A percentile compares a stretch with the other conserved stretches of the same genome.
Evolutionary conservation across 2,888 invertebrate genomes (phyloP).

Genomic region (Torymus aiolomorphi): DNA sequence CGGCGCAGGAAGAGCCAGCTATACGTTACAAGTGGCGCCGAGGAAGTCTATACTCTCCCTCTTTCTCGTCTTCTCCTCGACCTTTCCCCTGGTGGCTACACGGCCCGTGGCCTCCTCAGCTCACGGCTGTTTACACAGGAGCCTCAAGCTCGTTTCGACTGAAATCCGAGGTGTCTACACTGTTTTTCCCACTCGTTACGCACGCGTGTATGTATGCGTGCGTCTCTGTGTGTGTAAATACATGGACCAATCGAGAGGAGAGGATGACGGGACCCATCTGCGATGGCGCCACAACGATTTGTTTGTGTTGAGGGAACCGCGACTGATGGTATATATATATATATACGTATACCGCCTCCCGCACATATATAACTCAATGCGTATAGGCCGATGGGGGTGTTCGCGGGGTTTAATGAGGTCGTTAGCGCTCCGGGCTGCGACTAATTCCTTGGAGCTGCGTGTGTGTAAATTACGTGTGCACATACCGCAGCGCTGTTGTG

Average conservation of each 20-base stretch:
- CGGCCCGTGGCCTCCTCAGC: constrained; percentile 16
- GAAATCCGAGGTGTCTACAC: constrained; percentile 52
- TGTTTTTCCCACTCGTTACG: no score
- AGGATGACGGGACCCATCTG: constrained; percentile 74
- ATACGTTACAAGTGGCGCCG: constrained; percentile 68
- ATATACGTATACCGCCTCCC: background rate
- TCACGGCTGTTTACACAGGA: constrained; percentile 72
- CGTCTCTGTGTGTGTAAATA: no score
- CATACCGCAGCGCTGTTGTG: no score
- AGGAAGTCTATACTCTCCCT: constrained; percentile 62
- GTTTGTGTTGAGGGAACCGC: constrained; percentile 70
- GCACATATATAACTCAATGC: background rate
- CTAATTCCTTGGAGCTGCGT: constrained; percentile 10
- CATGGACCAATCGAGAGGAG: constrained; percentile 18
- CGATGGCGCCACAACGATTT: constrained; percentile 74
- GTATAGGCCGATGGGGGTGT: background rate
- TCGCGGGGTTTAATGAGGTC: constrained; percentile 34
- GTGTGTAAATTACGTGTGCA: background rate
- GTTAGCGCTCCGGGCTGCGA: constrained; percentile 10
- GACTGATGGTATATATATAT: background rate
- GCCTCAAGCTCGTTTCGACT: constrained; percentile 58
- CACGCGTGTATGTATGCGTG: no score
- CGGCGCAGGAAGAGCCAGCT: constrained; percentile 42
- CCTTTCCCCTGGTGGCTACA: background rate
- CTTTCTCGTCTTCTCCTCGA: background rate